phyloP scores from a whole-genome alignment of 2,113 vertebrate genomes.

The Cricetomys ansorgei region DNA sequence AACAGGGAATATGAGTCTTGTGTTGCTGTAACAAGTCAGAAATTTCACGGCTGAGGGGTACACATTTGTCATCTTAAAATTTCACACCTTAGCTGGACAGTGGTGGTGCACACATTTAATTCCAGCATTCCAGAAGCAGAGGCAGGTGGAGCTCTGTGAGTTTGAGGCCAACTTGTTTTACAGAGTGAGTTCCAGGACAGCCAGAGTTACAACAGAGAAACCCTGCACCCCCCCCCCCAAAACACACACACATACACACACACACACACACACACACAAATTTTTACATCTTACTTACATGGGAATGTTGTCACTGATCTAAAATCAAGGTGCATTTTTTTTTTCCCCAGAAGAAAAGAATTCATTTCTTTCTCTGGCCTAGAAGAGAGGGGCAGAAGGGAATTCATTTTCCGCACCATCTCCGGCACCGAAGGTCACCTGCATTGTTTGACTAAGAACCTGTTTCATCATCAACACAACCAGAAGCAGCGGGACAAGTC shows the following conservation, averaged over 20 bases:
- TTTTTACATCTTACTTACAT: no score
- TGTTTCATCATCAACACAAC: background rate
- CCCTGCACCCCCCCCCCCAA: no score
- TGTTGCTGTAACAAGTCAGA: background rate
- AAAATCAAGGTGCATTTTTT: background rate
- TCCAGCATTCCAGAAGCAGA: no score
- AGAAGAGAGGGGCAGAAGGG: background rate
- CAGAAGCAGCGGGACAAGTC: no score
- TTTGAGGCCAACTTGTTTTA: no score
- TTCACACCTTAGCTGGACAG: no score
- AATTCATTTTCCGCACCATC: background rate
- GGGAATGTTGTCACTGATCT: background rate
- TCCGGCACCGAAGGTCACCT: background rate
- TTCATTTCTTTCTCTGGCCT: background rate
- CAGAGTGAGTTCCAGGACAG: no score
- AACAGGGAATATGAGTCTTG: background rate
- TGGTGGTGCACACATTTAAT: no score
- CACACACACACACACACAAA: no score
- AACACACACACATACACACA: no score
- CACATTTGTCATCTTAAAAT: background rate
- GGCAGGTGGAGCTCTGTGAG: no score
- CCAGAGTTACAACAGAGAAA: no score
- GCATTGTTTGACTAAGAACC: background rate
- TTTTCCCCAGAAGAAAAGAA: background rate
- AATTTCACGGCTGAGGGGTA: background rate